These are phyloP conservation scores for Holothuria leucospilota DNA, from an alignment of 53 echinoderm and acorn worm species.

Conservation along the genomic window DNA sequence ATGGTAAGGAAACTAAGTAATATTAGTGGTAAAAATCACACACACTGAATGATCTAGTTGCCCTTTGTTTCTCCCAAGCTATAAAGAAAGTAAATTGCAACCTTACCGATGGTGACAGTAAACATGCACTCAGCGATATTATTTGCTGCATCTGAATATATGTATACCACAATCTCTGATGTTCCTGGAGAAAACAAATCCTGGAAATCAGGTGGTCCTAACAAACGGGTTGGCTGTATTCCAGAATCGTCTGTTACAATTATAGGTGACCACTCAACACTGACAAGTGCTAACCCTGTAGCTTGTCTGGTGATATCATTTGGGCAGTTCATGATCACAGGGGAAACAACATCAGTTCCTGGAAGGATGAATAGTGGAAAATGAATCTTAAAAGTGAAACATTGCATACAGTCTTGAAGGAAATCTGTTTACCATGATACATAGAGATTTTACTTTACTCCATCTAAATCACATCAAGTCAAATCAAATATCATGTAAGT, in stretches of 20 bases:
- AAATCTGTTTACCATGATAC: too few relatives aligned
- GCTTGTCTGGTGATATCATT: conserved; percentile 1
- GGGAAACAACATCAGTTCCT: not conserved
- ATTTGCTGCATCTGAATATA: conserved; percentile 7
- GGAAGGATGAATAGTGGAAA: too few relatives aligned
- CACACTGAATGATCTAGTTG: too few relatives aligned
- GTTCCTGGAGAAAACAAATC: conserved; percentile 18
- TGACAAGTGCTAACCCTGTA: not conserved
- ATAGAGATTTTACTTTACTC: too few relatives aligned
- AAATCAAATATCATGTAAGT: too few relatives aligned
- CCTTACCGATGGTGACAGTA: conserved; percentile 19
- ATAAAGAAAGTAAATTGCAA: too few relatives aligned
- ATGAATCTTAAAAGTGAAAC: too few relatives aligned
- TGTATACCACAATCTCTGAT: not conserved
- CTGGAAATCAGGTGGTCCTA: conserved; percentile 31
- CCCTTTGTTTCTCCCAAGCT: too few relatives aligned
- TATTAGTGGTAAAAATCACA: too few relatives aligned
- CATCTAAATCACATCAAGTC: too few relatives aligned
- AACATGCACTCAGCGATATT: not conserved
- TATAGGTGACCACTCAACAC: conserved; percentile 8
- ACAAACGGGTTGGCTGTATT: not conserved
- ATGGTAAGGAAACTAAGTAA: too few relatives aligned
- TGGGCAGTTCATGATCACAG: conserved; percentile 23
- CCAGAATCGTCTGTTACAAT: conserved; percentile 24
- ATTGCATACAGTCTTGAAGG: too few relatives aligned